Percentiles rank a stretch among this genome's conserved stretches.
These are phyloP conservation scores for Laticauda colubrina DNA, from an alignment of 2,113 vertebrate species.

Conservation along the genomic window DNA sequence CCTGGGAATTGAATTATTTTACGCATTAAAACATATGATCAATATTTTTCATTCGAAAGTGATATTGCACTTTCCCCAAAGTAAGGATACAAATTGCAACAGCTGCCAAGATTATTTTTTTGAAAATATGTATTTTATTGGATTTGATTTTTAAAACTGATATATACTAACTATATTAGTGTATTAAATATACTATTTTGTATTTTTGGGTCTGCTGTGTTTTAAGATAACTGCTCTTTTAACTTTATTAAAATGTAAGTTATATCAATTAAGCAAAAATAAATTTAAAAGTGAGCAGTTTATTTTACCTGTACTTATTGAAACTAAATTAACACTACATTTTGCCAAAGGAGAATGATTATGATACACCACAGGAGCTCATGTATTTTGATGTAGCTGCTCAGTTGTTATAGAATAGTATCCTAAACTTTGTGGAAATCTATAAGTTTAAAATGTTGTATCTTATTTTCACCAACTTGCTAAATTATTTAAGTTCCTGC, in stretches of 20 bases:
- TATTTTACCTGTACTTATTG: background rate
- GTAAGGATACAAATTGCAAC: background rate
- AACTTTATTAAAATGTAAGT: background rate
- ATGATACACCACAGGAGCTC: background rate
- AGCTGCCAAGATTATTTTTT: background rate
- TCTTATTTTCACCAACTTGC: background rate
- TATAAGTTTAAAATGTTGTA: background rate
- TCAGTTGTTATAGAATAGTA: background rate
- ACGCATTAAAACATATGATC: background rate
- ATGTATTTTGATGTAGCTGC: background rate
- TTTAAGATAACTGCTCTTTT: background rate
- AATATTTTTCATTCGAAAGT: background rate
- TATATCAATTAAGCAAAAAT: background rate
- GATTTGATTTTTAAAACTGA: background rate
- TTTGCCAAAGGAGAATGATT: background rate
- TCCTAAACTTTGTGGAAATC: background rate
- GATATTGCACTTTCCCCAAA: background rate
- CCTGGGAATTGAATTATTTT: background rate
- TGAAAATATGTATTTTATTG: background rate
- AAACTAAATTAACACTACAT: background rate
- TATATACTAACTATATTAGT: no score
- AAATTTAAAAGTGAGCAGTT: background rate
- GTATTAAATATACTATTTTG: background rate
- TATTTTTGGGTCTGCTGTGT: background rate
- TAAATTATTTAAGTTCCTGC: background rate